phyloP scores from a whole-genome alignment of 2,797 vertebrate species.

The Tinamus major region DNA sequence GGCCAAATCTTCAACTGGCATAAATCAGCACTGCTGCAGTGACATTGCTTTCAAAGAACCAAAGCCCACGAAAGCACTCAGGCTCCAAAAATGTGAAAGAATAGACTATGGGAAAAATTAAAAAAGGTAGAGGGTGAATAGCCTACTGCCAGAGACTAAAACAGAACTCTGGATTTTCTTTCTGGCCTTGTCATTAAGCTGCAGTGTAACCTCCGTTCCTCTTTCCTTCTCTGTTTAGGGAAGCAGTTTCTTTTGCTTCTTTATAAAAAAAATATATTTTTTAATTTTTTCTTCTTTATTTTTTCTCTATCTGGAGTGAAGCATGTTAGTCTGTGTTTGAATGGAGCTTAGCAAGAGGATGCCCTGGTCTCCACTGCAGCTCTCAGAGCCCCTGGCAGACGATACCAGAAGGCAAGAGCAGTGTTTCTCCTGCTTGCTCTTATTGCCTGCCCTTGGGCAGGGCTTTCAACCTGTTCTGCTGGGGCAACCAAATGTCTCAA shows the following conservation, averaged over 20 bases:
- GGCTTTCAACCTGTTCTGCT: background rate
- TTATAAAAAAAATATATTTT: too few relatives aligned
- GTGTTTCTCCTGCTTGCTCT: background rate
- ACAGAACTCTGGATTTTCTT: constrained; percentile 1
- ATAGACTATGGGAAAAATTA: background rate
- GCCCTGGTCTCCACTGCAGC: background rate
- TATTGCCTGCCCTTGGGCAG: background rate
- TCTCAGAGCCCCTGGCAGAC: background rate
- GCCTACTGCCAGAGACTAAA: background rate
- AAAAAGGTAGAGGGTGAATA: background rate
- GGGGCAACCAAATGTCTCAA: background rate
- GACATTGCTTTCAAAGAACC: background rate
- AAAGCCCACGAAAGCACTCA: background rate
- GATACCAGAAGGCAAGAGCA: fast-evolving
- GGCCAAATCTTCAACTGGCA: background rate
- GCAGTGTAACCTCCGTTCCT: background rate
- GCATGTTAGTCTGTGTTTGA: background rate
- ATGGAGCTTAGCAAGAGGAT: fast-evolving
- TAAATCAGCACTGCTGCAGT: background rate
- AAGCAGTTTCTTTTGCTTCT: too few relatives aligned
- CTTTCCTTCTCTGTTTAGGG: background rate
- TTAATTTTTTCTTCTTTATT: too few relatives aligned
- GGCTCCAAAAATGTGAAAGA: background rate
- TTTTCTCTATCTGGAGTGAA: background rate
- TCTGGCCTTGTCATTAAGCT: background rate